Evolutionary conservation across 2,113 vertebrate genomes (phyloP), one percentile per base, ranked within the genome.

Genomic region (Tricholaema leucomelas): DNA sequence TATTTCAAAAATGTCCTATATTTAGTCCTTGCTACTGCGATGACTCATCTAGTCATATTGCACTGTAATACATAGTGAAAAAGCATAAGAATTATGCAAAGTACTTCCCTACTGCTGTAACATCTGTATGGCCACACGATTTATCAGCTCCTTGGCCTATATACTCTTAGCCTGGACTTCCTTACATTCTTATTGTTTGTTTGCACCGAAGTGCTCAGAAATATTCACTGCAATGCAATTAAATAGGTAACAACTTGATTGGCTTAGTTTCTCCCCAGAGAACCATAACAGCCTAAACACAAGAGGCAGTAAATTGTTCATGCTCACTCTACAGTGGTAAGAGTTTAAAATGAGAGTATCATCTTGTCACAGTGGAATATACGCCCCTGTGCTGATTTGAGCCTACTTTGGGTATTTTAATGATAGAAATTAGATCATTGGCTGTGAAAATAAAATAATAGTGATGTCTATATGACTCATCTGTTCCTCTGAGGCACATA

Each of bases 21-120:
- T 92, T 93, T 92, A 95, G 73, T 75, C 65, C 40, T 92, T 86
- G 70, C 44, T 94, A 64, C 54, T 84, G 40, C 65, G 89, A 48
- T 89, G 85, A 93, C 64, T 93, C 90, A 95, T 42, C 12, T 42
- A 65, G 58, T 58, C 44, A 72, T 65, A 86, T 50, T 4, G 3
- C 44, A 58, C 81, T 75, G 55, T 58, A 90, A 70, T 80, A 90
- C 90, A 44, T 25, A 95, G 83, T 50, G 44, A 77, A 66, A 91
- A 90, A 78, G 7, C 15, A 10, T 65, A 38, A 75, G 58, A 75
- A 83, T 90, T 86, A 84, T 44, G 30, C 25, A 50, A 72, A 91
- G 15, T 78, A 72, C 72, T 78, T 67, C 60, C 8, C 54, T 64
- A 2, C 13, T 75, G 12, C 48, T 83, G 8, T 48, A 61, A 27